These are phyloP conservation scores for Tetheella fluctuosa DNA, from an alignment of 2,888 invertebrate species.

Conservation along the genomic window DNA sequence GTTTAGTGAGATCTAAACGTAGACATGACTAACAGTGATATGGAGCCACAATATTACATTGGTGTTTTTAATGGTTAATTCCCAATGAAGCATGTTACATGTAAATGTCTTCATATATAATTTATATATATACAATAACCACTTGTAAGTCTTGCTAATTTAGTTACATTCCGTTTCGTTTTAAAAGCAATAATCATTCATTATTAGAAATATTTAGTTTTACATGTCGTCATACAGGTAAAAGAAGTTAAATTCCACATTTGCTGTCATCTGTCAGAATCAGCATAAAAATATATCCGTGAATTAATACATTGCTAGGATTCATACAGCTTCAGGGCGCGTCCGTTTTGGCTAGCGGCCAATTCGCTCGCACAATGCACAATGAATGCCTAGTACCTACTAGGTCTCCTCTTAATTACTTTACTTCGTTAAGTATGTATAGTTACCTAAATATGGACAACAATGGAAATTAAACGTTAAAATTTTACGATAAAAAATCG, in stretches of 20 bases:
- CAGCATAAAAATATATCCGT: slow-evolving; percentile 56
- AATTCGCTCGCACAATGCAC: slow-evolving; percentile 73
- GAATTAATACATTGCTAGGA: slow-evolving; percentile 71
- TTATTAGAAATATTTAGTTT: not conserved
- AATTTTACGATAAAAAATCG: too few species aligned
- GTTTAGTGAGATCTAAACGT: too few species aligned
- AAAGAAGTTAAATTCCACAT: slow-evolving; percentile 23
- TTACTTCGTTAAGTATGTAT: slow-evolving; percentile 62
- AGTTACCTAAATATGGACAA: slow-evolving; percentile 33
- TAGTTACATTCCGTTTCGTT: too few species aligned
- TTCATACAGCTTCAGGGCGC: slow-evolving; percentile 68
- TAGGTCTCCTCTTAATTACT: slow-evolving; percentile 76
- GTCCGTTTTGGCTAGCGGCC: slow-evolving; percentile 69
- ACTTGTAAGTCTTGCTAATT: too few species aligned
- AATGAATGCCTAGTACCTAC: slow-evolving; percentile 67
- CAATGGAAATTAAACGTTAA: not conserved
- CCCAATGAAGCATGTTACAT: not conserved
- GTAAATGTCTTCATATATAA: too few species aligned
- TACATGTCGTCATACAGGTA: not conserved
- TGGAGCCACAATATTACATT: not conserved
- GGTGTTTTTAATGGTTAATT: not conserved
- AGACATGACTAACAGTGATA: not conserved
- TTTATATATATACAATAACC: too few species aligned
- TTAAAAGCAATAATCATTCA: too few species aligned
- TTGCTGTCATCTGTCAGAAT: slow-evolving; percentile 53